Percentiles rank a stretch among this genome's conserved stretches.
Conservation (phyloP, 2,797 vertebrate genomes). For the Natrix natrix region DNA sequence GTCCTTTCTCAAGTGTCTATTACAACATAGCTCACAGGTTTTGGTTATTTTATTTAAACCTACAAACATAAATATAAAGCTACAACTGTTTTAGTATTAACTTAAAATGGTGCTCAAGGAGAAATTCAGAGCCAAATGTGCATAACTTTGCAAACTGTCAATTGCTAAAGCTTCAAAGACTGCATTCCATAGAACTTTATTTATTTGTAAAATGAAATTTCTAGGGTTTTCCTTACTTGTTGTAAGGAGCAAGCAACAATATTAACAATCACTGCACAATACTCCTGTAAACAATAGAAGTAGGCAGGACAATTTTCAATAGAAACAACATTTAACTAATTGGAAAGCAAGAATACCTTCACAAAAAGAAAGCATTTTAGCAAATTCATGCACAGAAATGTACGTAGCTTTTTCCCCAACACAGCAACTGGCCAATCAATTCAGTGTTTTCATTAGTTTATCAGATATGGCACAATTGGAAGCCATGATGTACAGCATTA, state of each 20-base stretch:
- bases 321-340: not conserved
- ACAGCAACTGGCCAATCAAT: not conserved
- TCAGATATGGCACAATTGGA: not conserved
- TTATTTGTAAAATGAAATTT: not conserved
- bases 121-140: constrained; percentile 43
- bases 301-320: not conserved
- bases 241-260: not conserved
- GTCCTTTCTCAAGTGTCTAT: constrained; percentile 4
- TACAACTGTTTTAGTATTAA: constrained; percentile 16
- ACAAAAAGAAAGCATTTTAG: not conserved
- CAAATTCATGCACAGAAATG: not conserved
- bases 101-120: constrained; percentile 21
- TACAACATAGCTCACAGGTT: constrained; percentile 19
- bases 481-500: not conserved
- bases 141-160: constrained; percentile 9
- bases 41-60: constrained; percentile 27
- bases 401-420: not conserved
- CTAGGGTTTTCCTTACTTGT: not conserved
- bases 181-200: not conserved
- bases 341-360: not conserved
- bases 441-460: not conserved
- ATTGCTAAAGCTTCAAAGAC: constrained; percentile 23
- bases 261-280: not conserved
- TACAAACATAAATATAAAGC: constrained; percentile 33
- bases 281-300: not conserved